Evolutionary conservation across 2,888 invertebrate genomes (phyloP), one percentile per base, ranked within the genome.

Genomic region (Drosophila prolongata): DNA sequence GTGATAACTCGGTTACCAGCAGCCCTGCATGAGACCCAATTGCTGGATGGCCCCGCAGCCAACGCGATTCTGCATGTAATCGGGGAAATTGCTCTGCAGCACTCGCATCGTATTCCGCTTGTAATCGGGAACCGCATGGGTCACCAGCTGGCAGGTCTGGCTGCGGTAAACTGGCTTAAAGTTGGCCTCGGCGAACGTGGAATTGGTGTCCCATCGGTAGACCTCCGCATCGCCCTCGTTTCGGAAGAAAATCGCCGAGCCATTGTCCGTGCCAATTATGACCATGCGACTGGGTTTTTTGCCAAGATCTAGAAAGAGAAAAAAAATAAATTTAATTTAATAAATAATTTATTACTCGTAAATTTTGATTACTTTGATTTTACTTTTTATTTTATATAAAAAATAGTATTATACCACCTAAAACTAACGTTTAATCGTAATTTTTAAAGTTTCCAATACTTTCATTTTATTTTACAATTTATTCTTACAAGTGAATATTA

Each of bases 81-180:
- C 95, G 1, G 93, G 94, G 90, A 95, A 95, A 90, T 95, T 95
- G 79, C 94, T 94, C 84, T 95, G 94, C 68, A 95, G 87, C 1
- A 94, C 93, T 54, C 95, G 92, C 93, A 95, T 94, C 57, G 93
- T 92, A 50, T 93, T 93, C 47, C 93, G 92, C 76, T 93, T 93
- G 82, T 93, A 93, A 80, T 94, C 95, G 10, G 94, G 93, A 40
- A 94, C 89, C 0, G 94, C 94, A 71, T 94, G 94, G 11, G 95
- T 95, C 14, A 94, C 93, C 83, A 95, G 87, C 62, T 93, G 92
- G 78, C 94, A 94, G 46, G 92, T 91, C 11, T 91, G 91, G 37
- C 93, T 93, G 62, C 93, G 93, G 74, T 94, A 93, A n/a, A 94
- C 94, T 14, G 93, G 89, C 62, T 93, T 90, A 79, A 94, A 94